phyloP scores from a whole-genome alignment of 1,140 invertebrate species.

The Manduca sexta region DNA sequence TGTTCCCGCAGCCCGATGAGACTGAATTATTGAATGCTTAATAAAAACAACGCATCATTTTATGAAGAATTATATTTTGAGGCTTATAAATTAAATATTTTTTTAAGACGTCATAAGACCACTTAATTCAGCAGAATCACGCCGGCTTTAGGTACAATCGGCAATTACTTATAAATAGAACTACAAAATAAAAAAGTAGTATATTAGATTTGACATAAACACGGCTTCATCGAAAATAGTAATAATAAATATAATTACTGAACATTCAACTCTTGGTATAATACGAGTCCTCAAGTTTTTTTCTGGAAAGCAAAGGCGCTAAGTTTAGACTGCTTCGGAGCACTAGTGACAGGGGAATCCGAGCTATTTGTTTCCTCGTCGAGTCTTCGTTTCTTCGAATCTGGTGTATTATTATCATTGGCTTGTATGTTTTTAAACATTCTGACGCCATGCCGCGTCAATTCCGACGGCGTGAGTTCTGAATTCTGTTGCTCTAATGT shows the following conservation, averaged over 20 bases:
- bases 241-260: conserved; percentile 1
- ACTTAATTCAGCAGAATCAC: no score
- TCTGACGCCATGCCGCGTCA: conserved; percentile 72
- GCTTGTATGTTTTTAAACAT: conserved; percentile 69
- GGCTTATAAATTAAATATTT: no score
- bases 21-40: conserved; percentile 44
- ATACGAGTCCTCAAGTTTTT: conserved; percentile 25
- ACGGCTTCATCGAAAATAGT: no score
- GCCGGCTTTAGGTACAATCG: no score
- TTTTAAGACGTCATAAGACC: neutral
- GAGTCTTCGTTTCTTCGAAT: conserved; percentile 52
- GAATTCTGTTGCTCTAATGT: conserved; percentile 73
- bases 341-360: conserved; percentile 29
- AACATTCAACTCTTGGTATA: neutral
- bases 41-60: neutral
- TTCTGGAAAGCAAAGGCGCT: conserved; percentile 68
- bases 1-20: conserved; percentile 57
- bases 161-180: no score
- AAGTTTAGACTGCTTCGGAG: conserved; percentile 67
- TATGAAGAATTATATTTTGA: neutral
- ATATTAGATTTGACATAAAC: no score
- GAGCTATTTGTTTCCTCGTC: conserved; percentile 33
- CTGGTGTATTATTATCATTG: conserved; percentile 14
- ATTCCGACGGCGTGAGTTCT: conserved; percentile 66
- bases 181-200: no score